Evolutionary conservation across 2,888 invertebrate genomes (phyloP).

Genomic region (Argyresthia albistria): DNA sequence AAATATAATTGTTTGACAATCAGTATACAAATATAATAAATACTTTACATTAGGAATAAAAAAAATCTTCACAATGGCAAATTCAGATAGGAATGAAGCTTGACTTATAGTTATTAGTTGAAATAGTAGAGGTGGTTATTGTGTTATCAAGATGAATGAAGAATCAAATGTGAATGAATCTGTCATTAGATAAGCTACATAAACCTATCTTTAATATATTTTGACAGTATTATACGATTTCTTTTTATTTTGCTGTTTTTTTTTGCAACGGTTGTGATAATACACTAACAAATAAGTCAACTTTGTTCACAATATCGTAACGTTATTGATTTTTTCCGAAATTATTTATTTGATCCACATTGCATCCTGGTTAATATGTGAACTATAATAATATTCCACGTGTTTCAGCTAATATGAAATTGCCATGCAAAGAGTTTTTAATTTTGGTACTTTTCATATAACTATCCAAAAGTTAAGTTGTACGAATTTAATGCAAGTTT

Average conservation of each 20-base stretch:
- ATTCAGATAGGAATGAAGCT: conserved; percentile 8
- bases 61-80: conserved; percentile 46
- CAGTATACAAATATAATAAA: conserved; percentile 48
- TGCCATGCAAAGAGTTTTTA: conserved; percentile 7
- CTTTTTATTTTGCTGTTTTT: conserved; percentile 7
- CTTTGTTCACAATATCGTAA: neutral
- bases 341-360: conserved; percentile 1
- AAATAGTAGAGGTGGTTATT: neutral
- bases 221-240: conserved; percentile 5
- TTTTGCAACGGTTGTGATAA: conserved; percentile 14
- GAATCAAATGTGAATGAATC: neutral
- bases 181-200: no score
- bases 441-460: conserved; percentile 22
- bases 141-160: neutral
- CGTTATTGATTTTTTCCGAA: neutral
- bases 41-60: conserved; percentile 30
- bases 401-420: neutral
- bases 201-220: no score
- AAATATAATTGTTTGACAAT: conserved; percentile 52
- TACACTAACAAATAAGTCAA: conserved; percentile 3
- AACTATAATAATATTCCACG: neutral
- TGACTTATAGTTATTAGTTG: neutral
- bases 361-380: no score
- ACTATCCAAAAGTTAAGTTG: conserved; percentile 43
- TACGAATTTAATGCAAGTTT: conserved; percentile 54